Evolutionary conservation across 2,797 vertebrate genomes (phyloP).

Genomic region (Halcyon chelicuti): DNA sequence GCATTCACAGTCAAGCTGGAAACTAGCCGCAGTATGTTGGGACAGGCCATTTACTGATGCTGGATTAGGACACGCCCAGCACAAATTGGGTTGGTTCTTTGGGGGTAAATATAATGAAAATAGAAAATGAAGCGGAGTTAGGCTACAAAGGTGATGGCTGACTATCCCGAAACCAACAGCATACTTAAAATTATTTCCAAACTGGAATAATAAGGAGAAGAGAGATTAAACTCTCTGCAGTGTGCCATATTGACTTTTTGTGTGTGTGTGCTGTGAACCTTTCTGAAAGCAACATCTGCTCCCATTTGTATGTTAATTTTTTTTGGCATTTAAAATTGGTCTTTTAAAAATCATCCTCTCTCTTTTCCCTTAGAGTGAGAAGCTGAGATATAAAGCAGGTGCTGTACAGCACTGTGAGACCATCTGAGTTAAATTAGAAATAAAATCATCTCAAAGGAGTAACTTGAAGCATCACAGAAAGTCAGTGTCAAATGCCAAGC

Average conservation of each 20-base stretch:
- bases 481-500: neutral
- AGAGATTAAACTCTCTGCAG: neutral
- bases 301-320: conserved; percentile 67
- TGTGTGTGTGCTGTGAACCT: conserved; percentile 17
- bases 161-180: neutral
- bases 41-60: neutral
- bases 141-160: neutral
- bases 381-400: conserved; percentile 49
- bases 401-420: neutral
- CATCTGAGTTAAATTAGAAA: conserved; percentile 2
- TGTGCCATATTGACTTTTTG: neutral
- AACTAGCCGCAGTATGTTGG: neutral
- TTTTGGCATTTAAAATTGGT: conserved; percentile 48
- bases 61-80: neutral
- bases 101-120: neutral
- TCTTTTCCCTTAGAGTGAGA: neutral
- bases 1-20: neutral
- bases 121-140: neutral
- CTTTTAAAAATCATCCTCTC: conserved; percentile 27
- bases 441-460: neutral
- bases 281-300: conserved; percentile 67
- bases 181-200: neutral
- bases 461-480: neutral
- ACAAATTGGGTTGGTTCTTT: neutral
- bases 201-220: neutral